Evolutionary conservation across 2,888 invertebrate species (phyloP).

Genomic region (Hyposoter dolosus): DNA sequence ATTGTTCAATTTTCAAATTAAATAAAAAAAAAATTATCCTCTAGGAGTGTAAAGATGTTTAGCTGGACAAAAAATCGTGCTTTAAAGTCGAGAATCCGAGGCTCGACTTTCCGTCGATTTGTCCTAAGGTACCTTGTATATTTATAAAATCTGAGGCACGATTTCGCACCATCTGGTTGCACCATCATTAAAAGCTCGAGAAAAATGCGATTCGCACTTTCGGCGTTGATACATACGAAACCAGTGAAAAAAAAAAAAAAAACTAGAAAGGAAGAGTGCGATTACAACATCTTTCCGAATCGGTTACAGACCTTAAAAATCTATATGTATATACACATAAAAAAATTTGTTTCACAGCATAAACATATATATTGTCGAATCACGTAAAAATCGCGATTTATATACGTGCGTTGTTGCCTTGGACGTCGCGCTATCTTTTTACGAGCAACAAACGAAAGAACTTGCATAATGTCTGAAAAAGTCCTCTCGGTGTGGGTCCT

Average conservation of each 20-base stretch:
- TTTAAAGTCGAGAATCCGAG: not conserved
- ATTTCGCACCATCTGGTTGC: constrained; percentile 64
- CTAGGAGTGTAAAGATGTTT: not conserved
- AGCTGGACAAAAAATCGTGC: not conserved
- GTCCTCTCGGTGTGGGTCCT: not conserved
- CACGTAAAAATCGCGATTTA: constrained; percentile 64
- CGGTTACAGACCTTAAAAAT: constrained; percentile 60
- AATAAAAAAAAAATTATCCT: not conserved
- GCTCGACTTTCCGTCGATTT: not conserved
- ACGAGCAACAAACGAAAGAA: constrained; percentile 54
- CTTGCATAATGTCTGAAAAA: constrained; percentile 56
- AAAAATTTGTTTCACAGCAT: constrained; percentile 19
- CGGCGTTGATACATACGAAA: constrained; percentile 45
- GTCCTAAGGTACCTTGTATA: not conserved
- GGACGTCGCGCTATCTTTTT: constrained; percentile 46
- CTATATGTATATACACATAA: not conserved
- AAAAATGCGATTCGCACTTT: constrained; percentile 42
- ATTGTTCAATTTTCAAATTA: not conserved
- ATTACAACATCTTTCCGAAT: constrained; percentile 65
- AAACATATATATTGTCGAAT: constrained; percentile 35
- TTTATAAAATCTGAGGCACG: constrained; percentile 24
- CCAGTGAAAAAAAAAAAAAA: constrained; percentile 24
- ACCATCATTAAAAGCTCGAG: constrained; percentile 46
- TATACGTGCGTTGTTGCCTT: constrained; percentile 31
- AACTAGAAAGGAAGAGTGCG: constrained; percentile 40